Conservation (phyloP, 1,140 invertebrate genomes). For the Dendrolimus kikuchii region DNA sequence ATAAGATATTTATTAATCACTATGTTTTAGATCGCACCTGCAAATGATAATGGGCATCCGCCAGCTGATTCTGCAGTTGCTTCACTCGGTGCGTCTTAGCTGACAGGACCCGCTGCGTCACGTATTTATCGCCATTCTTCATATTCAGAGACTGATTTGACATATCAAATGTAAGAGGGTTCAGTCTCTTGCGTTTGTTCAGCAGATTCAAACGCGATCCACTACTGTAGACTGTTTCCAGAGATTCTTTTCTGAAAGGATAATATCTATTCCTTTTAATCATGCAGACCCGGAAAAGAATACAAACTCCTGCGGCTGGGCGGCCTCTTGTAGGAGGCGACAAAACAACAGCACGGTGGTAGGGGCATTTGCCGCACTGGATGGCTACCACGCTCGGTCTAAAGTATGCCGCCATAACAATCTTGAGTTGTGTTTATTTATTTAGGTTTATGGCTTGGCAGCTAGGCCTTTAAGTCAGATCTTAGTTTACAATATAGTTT, state of each 20-base stretch:
- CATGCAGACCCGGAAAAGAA: too few species aligned
- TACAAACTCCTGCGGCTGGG: too few species aligned
- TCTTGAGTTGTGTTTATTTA: too few species aligned
- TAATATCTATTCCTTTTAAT: background rate
- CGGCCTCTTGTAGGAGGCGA: too few species aligned
- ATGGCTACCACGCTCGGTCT: too few species aligned
- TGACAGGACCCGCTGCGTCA: slow-evolving; percentile 81
- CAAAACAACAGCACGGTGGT: too few species aligned
- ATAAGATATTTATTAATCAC: too few species aligned
- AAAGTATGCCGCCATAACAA: too few species aligned
- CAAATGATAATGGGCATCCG: slow-evolving; percentile 84
- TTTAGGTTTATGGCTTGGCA: too few species aligned
- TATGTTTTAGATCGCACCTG: slow-evolving; percentile 62
- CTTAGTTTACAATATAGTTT: too few species aligned
- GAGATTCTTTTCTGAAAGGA: slow-evolving; percentile 42
- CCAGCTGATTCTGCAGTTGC: slow-evolving; percentile 84
- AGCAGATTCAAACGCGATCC: slow-evolving; percentile 53
- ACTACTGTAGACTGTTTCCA: slow-evolving; percentile 61
- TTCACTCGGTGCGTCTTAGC: slow-evolving; percentile 83
- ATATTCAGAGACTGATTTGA: slow-evolving; percentile 41
- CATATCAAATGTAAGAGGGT: slow-evolving; percentile 50
- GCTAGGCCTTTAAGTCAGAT: too few species aligned
- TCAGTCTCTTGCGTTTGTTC: slow-evolving; percentile 54
- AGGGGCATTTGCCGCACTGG: too few species aligned
- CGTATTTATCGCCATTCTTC: slow-evolving; percentile 56